Percentiles rank a stretch among this genome's conserved stretches.
These are phyloP conservation scores for Hypotaenidia philippensis DNA, from an alignment of 2,797 vertebrate species.

Conservation along the genomic window DNA sequence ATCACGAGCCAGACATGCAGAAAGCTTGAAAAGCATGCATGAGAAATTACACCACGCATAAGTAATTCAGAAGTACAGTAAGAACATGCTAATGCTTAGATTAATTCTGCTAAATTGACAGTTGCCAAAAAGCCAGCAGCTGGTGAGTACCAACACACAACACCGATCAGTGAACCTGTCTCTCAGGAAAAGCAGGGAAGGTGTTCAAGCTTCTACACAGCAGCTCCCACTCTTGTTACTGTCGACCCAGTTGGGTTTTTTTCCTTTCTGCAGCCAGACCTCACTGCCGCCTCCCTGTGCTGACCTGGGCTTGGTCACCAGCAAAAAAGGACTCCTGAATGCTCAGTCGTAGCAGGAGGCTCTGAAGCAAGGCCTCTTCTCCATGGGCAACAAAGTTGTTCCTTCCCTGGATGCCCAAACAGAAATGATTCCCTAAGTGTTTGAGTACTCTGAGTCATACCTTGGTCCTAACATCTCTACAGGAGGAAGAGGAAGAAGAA, in stretches of 20 bases:
- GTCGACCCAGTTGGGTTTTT: fast-evolving
- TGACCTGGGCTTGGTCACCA: neutral
- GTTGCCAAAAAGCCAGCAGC: neutral
- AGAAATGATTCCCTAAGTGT: neutral
- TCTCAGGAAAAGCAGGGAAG: neutral
- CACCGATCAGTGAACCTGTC: fast-evolving
- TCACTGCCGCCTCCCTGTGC: neutral
- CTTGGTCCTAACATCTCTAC: neutral
- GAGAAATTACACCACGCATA: neutral
- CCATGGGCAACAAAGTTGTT: neutral
- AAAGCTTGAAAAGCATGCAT: neutral
- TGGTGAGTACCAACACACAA: fast-evolving
- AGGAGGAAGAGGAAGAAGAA: neutral
- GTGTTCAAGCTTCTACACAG: neutral
- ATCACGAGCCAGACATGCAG: neutral
- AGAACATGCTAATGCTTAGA: fast-evolving
- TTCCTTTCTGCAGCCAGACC: neutral
- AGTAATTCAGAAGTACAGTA: fast-evolving
- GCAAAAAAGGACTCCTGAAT: neutral
- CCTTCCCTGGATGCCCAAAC: fast-evolving
- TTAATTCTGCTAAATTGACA: neutral
- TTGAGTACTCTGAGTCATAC: neutral
- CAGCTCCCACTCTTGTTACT: neutral
- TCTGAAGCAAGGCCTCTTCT: neutral
- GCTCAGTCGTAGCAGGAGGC: neutral